Base-by-base conservation (phyloP, 2,797 vertebrate genomes). In the Anas bernieri region DNA sequence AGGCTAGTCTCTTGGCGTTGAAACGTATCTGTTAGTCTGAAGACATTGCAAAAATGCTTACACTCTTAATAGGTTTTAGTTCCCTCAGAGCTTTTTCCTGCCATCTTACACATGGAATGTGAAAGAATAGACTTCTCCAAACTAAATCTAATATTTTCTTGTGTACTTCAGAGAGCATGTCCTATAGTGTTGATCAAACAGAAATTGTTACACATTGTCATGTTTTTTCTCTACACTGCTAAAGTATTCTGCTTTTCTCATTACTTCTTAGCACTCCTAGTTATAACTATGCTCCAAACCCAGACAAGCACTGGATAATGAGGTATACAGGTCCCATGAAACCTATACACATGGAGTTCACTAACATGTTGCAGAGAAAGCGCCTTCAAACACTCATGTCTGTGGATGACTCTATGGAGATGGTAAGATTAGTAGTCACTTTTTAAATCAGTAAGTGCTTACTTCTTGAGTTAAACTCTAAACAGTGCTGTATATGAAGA, bases 281-380 rank as follows among this genome's bases (percentile, higher is more conserved):
- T 97, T 99, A 99, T 56, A 99, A 99, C 97, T 99, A 99, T 3
- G 99, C 99, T 2, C 99, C 99, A 8, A 99, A 99, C 97, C 98
- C 98, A 0, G 99, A 99, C 98, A 99, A 99, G 94, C 99, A 99
- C 96, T 99, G 99, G 99, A 99, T 99, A 97, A 99, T 99, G 99
- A 98, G 99, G 17, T 99, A 99, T 97, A 99, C 99, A 0, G 99
- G 99, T 30, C 96, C 99, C 83, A 99, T 99, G 99, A 99, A 98
- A 90, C 99, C 99, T 46, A 99, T 99, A 92, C 99, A 99, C 98
- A 99, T 99, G 99, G 98, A 99, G 94, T 99, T 99, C 98, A 99
- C 99, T 91, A 99, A 99, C 97, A 96, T 99, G 98, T 98, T 99
- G 10, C 99, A 99, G 98, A 98, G 99, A 89, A 99, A 99, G 79